Evolutionary conservation across 2,888 invertebrate species (phyloP), one percentile per base, ranked within the genome.

Genomic region (Eugnorisma glareosa): DNA sequence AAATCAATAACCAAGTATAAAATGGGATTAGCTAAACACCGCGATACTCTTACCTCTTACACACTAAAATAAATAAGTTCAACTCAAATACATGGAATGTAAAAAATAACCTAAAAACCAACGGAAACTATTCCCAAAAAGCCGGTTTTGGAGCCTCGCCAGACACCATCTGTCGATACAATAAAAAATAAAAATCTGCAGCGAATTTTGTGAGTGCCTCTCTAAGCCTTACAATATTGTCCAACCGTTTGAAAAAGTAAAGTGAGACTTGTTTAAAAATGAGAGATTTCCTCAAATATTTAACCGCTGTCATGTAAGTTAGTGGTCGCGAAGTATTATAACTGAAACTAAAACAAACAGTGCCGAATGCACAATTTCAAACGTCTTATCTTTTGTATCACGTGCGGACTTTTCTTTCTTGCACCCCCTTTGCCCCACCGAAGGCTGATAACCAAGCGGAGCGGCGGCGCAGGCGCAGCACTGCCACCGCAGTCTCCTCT

Each of bases 371-470:
- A 90, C 88, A 88, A 90, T 93, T 93, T 92, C 86, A 90, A 89
- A 80, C 83, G 81, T 79, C 88, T 91, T 93, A 93, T 93, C 95
- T 95, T 93, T 70, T 82, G 87, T 92, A 94, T 96, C 95, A 96
- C 94, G 95, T 95, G 95, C 92, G 88, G 91, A 93, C 92, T 95
- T 95, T 96, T 96, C 94, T 94, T 94, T 93, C 91, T 90, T 82
- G 89, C 91, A 91, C 93, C 93, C 92, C 92, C 92, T 92, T 91
- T 91, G 90, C 91, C 93, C 94, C 94, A 91, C 89, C 91, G 92
- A 94, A 95, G 94, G 93, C 95, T 96, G 96, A 96, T 96, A 96
- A 96, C 90, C 93, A 90, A 89, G 91, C 89, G 91, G 87, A 90
- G 91, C 93, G 90, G 91, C 93, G 90, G 93, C 96, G 96, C 95